These are phyloP conservation scores for Acholoe squamosa DNA, from an alignment of 2,888 invertebrate species.

Conservation along the genomic window DNA sequence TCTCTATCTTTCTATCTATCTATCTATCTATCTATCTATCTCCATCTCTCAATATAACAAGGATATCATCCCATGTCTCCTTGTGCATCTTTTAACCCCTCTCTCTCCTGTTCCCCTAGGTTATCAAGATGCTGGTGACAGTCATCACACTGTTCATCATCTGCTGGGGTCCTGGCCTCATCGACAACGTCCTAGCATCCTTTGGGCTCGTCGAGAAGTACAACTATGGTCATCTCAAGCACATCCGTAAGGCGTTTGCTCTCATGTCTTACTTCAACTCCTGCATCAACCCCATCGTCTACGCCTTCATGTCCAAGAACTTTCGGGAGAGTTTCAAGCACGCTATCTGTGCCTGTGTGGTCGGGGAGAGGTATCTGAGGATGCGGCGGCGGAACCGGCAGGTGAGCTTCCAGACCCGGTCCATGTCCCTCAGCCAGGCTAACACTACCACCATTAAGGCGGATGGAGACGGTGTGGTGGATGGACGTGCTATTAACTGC, in stretches of 20 bases:
- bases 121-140: constrained; percentile 89
- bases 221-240: constrained; percentile 85
- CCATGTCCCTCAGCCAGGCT: constrained; percentile 50
- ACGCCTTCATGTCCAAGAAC: constrained; percentile 90
- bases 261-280: constrained; percentile 89
- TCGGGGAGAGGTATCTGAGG: constrained; percentile 47
- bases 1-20: no score
- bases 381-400: constrained; percentile 58
- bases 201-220: constrained; percentile 85
- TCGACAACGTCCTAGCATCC: constrained; percentile 88
- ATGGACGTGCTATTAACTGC: background rate
- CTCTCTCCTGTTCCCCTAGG: constrained; percentile 83
- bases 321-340: constrained; percentile 85
- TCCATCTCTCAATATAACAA: no score
- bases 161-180: constrained; percentile 88
- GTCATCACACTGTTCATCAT: constrained; percentile 88
- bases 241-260: constrained; percentile 87
- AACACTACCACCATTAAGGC: background rate
- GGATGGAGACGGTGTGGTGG: background rate
- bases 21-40: no score
- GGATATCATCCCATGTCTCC: no score
- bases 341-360: constrained; percentile 73
- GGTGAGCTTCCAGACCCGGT: constrained; percentile 65
- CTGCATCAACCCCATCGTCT: constrained; percentile 89
- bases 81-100: constrained; percentile 66